Evolutionary conservation across 2,888 invertebrate genomes (phyloP), one percentile per base, ranked within the genome.

Genomic region (Dinocampus coccinellae): DNA sequence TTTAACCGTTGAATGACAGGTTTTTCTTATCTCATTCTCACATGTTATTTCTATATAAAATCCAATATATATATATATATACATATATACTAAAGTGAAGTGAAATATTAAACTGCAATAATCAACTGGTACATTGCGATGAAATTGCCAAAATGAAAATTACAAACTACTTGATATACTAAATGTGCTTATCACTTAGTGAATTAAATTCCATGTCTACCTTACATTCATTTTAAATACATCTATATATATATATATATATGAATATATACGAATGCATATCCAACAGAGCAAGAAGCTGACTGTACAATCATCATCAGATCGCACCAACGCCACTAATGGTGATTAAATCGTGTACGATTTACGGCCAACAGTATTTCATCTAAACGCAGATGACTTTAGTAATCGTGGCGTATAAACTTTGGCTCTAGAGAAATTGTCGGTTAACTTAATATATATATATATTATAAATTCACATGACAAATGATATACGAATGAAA

Each of bases 381-480:
- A 72, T 72, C 67, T 63, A 63, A 72, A 67, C 55, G 62, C 47
- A 67, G 71, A 72, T 67, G 63, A 72, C 42, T 72, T 67, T 71
- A 55, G 62, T 71, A 71, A 71, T 66, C 57, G 39, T 9, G 39
- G 57, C 20, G n/a, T 66, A 66, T 57, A 66, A 36, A 57, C 57
- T 24, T 57, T 34, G 20, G 4, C 26, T 29, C n/a, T 2, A 16
- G 24, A 24, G 47, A 26, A 24, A 63, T 24, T 47, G 29, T 42
- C 63, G 29, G 22, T n/a, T 22, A 26, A 36, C 11, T 22, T 0
- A 58, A 58, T 16, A 0, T 13, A 16, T n/a, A 55, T 55, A 24
- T 58, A 11, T 13, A 26, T 6, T 26, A 29, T n/a, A 57, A 10
- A 39, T 34, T 10, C 11, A 36, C 1, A 26, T 55, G n/a, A n/a